Percentiles rank a stretch among this genome's conserved stretches.
Evolutionary conservation across 1,140 invertebrate species (phyloP).

Genomic region (Drosophila pseudoananassae): DNA sequence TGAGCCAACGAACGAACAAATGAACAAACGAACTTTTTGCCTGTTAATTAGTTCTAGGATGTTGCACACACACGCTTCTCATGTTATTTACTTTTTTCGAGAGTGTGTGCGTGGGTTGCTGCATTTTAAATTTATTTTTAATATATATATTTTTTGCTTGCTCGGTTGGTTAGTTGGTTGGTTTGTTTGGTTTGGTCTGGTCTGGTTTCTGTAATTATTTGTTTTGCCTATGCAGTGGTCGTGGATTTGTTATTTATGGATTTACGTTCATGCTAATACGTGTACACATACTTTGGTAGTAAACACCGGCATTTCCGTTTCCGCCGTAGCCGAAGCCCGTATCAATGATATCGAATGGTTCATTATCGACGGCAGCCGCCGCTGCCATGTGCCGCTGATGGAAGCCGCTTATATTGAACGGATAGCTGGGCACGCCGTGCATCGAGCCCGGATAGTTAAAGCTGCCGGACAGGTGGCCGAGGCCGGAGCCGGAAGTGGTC

Average conservation of each 20-base stretch:
- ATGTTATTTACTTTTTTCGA: constrained; percentile 8
- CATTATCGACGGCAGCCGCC: constrained; percentile 69
- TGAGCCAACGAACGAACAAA: constrained; percentile 47
- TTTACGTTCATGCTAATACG: constrained; percentile 77
- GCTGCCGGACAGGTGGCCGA: constrained; percentile 48
- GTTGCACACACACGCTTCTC: constrained; percentile 24
- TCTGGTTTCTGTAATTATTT: constrained; percentile 21
- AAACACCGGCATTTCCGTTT: constrained; percentile 78
- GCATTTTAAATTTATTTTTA: constrained; percentile 19
- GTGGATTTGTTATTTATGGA: constrained; percentile 62
- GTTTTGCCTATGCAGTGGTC: constrained; percentile 35
- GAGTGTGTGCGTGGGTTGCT: constrained; percentile 2
- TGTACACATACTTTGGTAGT: constrained; percentile 83
- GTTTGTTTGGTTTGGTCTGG: constrained; percentile 37
- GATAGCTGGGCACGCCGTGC: constrained; percentile 80
- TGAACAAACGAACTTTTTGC: constrained; percentile 42
- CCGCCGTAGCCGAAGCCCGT: constrained; percentile 71
- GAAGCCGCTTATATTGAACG: constrained; percentile 83
- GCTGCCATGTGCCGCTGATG: constrained; percentile 79
- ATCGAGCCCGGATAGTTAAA: constrained; percentile 76
- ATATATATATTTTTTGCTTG: constrained; percentile 5
- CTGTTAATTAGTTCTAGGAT: constrained; percentile 42
- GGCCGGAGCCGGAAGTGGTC: constrained; percentile 33
- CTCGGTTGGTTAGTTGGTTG: constrained; percentile 22
- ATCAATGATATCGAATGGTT: constrained; percentile 81